phyloP scores from a whole-genome alignment of 2,113 vertebrate species.

The Esox niger region DNA sequence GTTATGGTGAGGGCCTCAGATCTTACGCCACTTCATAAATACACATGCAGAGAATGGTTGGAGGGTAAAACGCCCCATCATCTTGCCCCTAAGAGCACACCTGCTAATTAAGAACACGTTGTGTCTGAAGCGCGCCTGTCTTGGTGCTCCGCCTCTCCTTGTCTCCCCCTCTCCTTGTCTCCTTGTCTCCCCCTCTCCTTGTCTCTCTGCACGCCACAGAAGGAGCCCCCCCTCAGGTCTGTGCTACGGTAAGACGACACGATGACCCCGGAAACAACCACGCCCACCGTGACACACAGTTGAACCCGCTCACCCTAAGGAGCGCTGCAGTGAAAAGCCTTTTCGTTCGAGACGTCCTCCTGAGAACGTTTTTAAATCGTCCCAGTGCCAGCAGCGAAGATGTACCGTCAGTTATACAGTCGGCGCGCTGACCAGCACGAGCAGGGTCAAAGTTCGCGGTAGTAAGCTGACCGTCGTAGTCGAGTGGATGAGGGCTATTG shows the following conservation, averaged over 20 bases:
- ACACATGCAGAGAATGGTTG: conserved; percentile 87
- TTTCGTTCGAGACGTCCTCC: too few relatives aligned
- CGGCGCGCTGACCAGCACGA: too few relatives aligned
- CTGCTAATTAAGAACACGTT: conserved; percentile 99
- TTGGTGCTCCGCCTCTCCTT: conserved; percentile 75
- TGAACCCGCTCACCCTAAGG: too few relatives aligned
- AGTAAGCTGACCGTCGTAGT: too few relatives aligned
- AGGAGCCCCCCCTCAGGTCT: conserved; percentile 12
- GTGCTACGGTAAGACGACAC: background rate
- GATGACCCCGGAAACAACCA: background rate
- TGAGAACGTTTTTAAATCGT: too few relatives aligned
- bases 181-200: conserved; percentile 77
- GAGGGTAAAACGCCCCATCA: conserved; percentile 52
- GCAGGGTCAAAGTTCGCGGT: too few relatives aligned
- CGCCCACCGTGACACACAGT: conserved; percentile 84
- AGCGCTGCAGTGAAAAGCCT: too few relatives aligned
- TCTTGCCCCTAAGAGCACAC: conserved; percentile 85
- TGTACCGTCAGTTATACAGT: too few relatives aligned
- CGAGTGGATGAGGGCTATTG: too few relatives aligned
- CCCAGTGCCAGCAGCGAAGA: too few relatives aligned
- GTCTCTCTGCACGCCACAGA: conserved; percentile 55
- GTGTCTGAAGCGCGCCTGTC: conserved; percentile 84
- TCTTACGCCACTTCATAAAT: conserved; percentile 99
- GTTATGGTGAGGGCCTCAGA: conserved; percentile 95
- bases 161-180: background rate